A percentile compares a stretch with the other conserved stretches of the same genome.
These are phyloP conservation scores for Pycnomerus fuliginosus DNA, from an alignment of 2,888 invertebrate genomes.

Conservation along the genomic window DNA sequence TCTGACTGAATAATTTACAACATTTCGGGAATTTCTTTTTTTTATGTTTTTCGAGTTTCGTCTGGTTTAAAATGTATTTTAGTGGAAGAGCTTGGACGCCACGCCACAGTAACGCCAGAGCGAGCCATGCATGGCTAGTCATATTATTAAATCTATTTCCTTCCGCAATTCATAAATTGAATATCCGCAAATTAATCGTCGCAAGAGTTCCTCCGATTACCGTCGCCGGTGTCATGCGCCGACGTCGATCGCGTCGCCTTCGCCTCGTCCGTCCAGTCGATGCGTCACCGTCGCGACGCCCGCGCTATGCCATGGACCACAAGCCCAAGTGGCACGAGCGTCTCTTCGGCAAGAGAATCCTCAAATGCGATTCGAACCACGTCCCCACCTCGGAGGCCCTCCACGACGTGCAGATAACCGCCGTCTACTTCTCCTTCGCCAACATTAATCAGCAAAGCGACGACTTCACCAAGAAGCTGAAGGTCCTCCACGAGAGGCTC, in stretches of 20 bases:
- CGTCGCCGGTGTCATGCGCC: conserved; percentile 8
- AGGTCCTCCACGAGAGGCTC: conserved; percentile 57
- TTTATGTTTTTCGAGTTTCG: too few relatives aligned
- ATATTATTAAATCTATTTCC: too few relatives aligned
- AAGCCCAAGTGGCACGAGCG: conserved; percentile 61
- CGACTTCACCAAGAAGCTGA: conserved; percentile 65
- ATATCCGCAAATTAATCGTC: too few relatives aligned
- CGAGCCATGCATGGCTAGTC: too few relatives aligned
- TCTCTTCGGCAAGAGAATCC: conserved; percentile 60
- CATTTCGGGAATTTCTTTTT: too few relatives aligned
- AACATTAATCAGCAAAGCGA: conserved; percentile 68
- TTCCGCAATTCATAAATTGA: too few relatives aligned
- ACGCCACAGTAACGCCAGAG: too few relatives aligned
- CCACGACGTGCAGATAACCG: conserved; percentile 58
- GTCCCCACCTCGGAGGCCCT: conserved; percentile 56
- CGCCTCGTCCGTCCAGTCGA: conserved; percentile 32
- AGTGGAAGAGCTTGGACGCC: too few relatives aligned
- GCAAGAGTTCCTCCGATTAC: not conserved
- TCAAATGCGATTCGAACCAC: conserved; percentile 54
- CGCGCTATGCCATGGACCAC: conserved; percentile 27
- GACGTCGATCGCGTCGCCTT: too few relatives aligned
- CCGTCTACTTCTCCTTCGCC: conserved; percentile 70
- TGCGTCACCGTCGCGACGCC: conserved; percentile 40
- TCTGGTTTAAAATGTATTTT: too few relatives aligned
- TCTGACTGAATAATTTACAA: too few relatives aligned